Percentiles rank a stretch among this genome's conserved stretches.
These are phyloP conservation scores for Illadopsis cleaveri DNA, from an alignment of 2,113 vertebrate species.

Conservation along the genomic window DNA sequence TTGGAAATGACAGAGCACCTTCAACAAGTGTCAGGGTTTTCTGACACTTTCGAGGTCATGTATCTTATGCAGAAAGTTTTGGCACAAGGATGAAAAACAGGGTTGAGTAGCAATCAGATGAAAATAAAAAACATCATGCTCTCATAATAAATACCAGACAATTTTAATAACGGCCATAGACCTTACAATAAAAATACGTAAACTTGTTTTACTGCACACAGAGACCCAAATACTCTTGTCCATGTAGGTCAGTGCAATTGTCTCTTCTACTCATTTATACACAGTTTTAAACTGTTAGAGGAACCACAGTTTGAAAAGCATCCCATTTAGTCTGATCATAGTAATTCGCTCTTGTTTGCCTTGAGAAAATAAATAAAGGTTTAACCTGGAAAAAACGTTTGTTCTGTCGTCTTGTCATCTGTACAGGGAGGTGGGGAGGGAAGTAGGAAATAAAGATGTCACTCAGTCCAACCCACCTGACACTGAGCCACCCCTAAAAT, in stretches of 20 bases:
- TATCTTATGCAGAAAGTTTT: background rate
- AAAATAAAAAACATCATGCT: background rate
- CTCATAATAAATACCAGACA: background rate
- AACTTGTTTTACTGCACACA: background rate
- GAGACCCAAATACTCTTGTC: background rate
- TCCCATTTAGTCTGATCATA: background rate
- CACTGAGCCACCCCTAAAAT: background rate
- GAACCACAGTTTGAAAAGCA: background rate
- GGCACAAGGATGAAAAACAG: background rate
- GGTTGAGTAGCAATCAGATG: background rate
- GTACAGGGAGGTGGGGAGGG: background rate
- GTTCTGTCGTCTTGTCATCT: background rate
- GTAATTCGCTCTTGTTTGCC: background rate
- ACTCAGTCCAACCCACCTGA: background rate
- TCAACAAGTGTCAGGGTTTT: background rate
- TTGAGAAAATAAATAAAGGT: constrained; percentile 39
- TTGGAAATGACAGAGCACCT: background rate
- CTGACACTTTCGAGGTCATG: background rate
- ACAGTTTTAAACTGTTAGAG: background rate
- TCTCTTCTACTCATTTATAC: background rate
- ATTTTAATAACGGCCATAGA: background rate
- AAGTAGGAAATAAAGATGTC: background rate
- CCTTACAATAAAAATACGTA: background rate
- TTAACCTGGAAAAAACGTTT: background rate
- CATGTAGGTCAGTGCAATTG: background rate